Evolutionary conservation across 1,140 invertebrate genomes (phyloP).

Genomic region (Phymorhynchus buccinoides): DNA sequence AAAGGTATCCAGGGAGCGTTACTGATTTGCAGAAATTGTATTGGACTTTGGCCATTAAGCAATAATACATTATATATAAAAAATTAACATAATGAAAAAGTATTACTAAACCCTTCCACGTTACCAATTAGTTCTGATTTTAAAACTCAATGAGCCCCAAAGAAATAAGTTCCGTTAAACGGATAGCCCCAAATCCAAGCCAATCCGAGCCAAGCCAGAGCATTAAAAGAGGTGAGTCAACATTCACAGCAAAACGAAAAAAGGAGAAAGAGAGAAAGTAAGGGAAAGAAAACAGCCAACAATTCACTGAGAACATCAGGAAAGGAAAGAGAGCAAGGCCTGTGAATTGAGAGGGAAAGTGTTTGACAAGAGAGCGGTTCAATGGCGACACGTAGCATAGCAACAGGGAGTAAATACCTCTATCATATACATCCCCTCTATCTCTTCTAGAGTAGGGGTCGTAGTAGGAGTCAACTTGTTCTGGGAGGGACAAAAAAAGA

Average conservation of each 20-base stretch:
- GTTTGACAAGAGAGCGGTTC: slow-evolving; percentile 32
- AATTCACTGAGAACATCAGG: background rate
- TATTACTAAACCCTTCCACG: no score
- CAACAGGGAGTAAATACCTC: slow-evolving; percentile 43
- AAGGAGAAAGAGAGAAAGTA: background rate
- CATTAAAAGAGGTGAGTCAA: background rate
- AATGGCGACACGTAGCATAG: slow-evolving; percentile 23
- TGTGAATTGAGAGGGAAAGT: slow-evolving; percentile 3
- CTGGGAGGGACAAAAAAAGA: slow-evolving; percentile 37
- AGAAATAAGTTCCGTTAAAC: no score
- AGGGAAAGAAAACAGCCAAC: background rate
- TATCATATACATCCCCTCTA: slow-evolving; percentile 48
- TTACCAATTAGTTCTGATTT: no score
- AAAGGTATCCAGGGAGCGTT: no score
- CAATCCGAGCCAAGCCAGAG: no score
- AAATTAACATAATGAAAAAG: no score
- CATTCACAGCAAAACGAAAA: background rate
- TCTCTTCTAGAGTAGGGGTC: slow-evolving; percentile 48
- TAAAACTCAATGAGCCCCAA: no score
- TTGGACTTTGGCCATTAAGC: no score
- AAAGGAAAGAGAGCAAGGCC: slow-evolving; percentile 25
- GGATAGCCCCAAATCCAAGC: no score
- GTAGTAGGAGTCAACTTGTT: slow-evolving; percentile 42
- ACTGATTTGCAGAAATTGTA: no score
- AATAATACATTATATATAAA: no score